Evolutionary conservation across 2,888 invertebrate genomes (phyloP).

Genomic region (Caradrina kadenii): DNA sequence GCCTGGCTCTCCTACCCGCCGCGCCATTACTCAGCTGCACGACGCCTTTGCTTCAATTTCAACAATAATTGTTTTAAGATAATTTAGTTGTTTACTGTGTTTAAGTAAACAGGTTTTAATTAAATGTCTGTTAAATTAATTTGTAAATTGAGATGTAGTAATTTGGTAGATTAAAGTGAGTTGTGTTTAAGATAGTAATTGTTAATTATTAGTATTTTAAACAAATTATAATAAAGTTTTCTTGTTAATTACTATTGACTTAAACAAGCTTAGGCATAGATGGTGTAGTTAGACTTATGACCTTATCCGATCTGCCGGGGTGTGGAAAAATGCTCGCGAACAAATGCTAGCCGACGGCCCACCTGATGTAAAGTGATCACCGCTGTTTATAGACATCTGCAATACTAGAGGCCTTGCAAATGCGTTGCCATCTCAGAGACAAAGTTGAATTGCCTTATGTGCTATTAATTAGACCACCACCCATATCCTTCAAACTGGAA

Average conservation of each 20-base stretch:
- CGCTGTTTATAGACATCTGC: no score
- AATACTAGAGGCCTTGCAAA: no score
- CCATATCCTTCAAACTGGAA: no score
- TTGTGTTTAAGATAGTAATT: conserved; percentile 15
- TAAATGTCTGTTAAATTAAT: conserved; percentile 51
- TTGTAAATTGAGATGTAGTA: conserved; percentile 25
- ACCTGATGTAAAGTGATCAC: no score
- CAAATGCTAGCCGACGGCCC: no score
- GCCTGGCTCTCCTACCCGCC: no score
- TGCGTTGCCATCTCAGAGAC: no score
- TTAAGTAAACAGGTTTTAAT: conserved; percentile 49
- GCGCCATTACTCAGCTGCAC: not conserved
- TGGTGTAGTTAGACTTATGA: no score
- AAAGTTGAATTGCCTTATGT: no score
- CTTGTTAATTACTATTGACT: not conserved
- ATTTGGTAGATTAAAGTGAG: conserved; percentile 35
- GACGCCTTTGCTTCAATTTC: conserved; percentile 21
- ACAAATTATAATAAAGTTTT: conserved; percentile 2
- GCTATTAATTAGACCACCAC: no score
- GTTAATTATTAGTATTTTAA: conserved; percentile 15
- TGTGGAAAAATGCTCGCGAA: no score
- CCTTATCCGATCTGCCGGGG: no score
- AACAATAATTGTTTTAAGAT: conserved; percentile 40
- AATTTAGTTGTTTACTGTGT: conserved; percentile 40
- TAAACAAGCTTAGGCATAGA: not conserved